Conservation (phyloP, 1,140 invertebrate genomes). For the Zaprionus kolodkinae region DNA sequence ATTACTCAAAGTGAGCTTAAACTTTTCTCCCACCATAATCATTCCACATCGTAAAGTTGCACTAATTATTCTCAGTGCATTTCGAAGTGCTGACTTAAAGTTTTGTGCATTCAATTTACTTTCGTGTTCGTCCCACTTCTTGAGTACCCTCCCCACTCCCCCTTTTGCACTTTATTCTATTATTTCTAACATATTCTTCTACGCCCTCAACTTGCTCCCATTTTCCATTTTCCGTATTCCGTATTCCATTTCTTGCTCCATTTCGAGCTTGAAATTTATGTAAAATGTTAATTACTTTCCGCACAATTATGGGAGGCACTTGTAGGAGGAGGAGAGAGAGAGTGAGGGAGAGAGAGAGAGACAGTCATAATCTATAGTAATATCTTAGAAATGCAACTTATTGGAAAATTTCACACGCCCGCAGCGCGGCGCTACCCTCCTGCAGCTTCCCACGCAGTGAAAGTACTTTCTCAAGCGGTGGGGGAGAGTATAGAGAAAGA, state of each 20-base stretch:
- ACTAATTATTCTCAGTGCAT: constrained; percentile 3
- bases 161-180: background rate
- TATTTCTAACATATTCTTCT: constrained; percentile 5
- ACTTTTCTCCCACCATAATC: background rate
- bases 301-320: constrained; percentile 56
- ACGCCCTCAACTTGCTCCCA: constrained; percentile 1
- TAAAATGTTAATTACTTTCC: constrained; percentile 72
- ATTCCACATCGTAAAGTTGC: background rate
- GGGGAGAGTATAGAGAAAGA: constrained; percentile 9
- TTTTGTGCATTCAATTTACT: constrained; percentile 5
- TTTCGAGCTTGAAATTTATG: constrained; percentile 52
- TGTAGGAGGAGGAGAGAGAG: background rate
- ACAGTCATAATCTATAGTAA: constrained; percentile 15
- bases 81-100: constrained; percentile 5
- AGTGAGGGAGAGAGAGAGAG: background rate
- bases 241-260: constrained; percentile 10
- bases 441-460: constrained; percentile 67
- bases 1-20: background rate
- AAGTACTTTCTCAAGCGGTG: constrained; percentile 24
- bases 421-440: constrained; percentile 46
- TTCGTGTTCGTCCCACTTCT: background rate
- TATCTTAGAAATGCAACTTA: constrained; percentile 63
- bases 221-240: background rate
- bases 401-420: constrained; percentile 77
- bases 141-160: background rate